Evolutionary conservation across 2,797 vertebrate species (phyloP), one percentile per base, ranked within the genome.

Genomic region (Sebastes wilsoni): DNA sequence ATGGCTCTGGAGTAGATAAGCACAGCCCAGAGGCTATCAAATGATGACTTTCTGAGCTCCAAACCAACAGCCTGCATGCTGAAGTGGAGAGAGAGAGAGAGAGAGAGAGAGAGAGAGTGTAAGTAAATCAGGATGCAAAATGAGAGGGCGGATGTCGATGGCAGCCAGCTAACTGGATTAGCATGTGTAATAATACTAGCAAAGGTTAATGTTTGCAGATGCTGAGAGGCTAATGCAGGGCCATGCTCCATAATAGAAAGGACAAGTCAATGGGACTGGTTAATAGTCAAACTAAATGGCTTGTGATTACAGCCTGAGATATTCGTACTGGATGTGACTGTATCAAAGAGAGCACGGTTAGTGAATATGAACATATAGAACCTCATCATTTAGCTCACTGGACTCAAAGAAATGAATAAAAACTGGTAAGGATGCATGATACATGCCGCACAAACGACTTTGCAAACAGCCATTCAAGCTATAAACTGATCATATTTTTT

Each of bases 191-290:
- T 89, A 88, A 82, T 83, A 85, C 82, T 28, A 87, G 87, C 81
- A 89, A 83, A 93, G 90, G 93, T 92, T 93, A 92, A 92, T 91
- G 89, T 87, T 90, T 86, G 91, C 84, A 85, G 82, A 87, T 82
- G 76, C 83, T 66, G 60, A 83, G 66, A 86, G 82, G 83, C 77
- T 93, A 93, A 94, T 89, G 88, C 66, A 62, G 72, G 81, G 65
- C 71, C 75, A 55, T 9, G 34, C 85, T 83, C 55, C 22, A 75
- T 83, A 75, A 70, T 74, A 75, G 83, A 73, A 64, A 77, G 82
- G 62, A 86, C 55, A 58, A 88, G 90, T 93, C 89, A 92, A 66
- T 52, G 75, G 55, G 75, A 66, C 66, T 80, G 86, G 79, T 87
- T 90, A 88, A 89, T 88, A 54, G 68, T 80, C 80, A 68, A 66